These are phyloP conservation scores for Arge pagana DNA, from an alignment of 2,888 invertebrate genomes.

Conservation along the genomic window DNA sequence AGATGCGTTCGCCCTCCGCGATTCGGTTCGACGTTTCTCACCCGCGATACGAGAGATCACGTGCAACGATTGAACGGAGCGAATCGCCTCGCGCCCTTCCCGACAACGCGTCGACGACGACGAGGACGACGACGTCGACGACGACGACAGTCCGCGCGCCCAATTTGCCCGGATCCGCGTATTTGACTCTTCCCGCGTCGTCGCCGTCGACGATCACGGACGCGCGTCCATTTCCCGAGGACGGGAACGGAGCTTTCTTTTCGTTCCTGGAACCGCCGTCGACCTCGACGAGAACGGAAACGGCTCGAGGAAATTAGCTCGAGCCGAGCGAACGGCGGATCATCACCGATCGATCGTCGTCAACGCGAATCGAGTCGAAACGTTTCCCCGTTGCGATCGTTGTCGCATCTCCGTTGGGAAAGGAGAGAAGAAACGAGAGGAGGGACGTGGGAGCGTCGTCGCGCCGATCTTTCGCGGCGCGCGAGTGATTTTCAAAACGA, in stretches of 20 bases:
- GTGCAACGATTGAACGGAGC: constrained; percentile 39
- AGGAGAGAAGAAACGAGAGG: too few species aligned
- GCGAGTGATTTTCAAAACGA: too few species aligned
- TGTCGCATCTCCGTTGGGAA: too few species aligned
- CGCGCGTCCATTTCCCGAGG: neutral
- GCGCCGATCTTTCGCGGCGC: too few species aligned
- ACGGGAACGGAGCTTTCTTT: neutral
- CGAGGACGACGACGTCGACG: neutral
- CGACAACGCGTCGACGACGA: too few species aligned
- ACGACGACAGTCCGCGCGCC: neutral
- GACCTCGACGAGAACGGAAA: too few species aligned
- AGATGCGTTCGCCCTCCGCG: constrained; percentile 17
- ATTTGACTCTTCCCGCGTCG: neutral
- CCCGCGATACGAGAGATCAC: constrained; percentile 32
- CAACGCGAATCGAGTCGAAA: too few species aligned
- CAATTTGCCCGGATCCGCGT: neutral
- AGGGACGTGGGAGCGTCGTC: too few species aligned
- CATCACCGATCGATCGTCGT: neutral
- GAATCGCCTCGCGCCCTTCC: too few species aligned
- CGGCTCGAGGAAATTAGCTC: too few species aligned
- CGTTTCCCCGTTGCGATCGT: too few species aligned
- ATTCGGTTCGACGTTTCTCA: constrained; percentile 24
- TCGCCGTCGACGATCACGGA: neutral
- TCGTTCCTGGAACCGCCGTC: neutral
- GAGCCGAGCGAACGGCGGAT: neutral